Evolutionary conservation across 2,888 invertebrate species (phyloP), one percentile per base, ranked within the genome.

Genomic region (Ochlodes sylvanus): DNA sequence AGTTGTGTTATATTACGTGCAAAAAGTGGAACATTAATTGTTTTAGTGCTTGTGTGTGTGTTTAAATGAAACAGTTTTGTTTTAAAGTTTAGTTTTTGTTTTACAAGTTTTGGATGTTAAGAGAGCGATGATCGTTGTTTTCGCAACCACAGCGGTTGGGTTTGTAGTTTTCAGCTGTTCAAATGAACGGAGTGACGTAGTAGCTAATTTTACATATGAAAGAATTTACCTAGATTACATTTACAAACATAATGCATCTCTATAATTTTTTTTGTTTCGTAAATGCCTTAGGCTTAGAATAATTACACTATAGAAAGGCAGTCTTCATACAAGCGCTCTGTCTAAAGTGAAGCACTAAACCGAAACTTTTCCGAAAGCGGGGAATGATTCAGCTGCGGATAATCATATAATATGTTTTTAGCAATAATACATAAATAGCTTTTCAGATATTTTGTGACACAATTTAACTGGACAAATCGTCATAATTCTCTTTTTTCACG

Each of bases 161-260:
- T 72, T 71, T 60, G 68, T 67, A 69, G 56, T 56, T 68, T 60
- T 56, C 72, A 71, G 69, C 70, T 71, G 72, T 65, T 70, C 50
- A 70, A 69, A 57, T 64, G 66, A 67, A 67, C 55, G 61, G 41
- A 68, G 62, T 50, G 60, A 44, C 60, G 41, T 19, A 44, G 42
- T 27, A 32, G n/a, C 54, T 54, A 41, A 58, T 58, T 58, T 58
- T 21, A 44, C 38, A 42, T 21, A 9, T 14, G n/a, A 60, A 60
- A 44, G 27, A 60, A 44, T 42, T 41, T 14, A 32, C 32, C 54
- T 54, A 32, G 7, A 42, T 21, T 41, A 58, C 42, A 17, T 56
- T 38, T 57, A 42, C 42, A 21, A 14, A 14, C 21, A n/a, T 32
- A 54, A 54, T 54, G 27, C 32, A 32, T 19, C 2, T 58, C 1